Base-by-base conservation (phyloP, 2,113 vertebrate species). In the Daphoenositta chrysoptera region DNA sequence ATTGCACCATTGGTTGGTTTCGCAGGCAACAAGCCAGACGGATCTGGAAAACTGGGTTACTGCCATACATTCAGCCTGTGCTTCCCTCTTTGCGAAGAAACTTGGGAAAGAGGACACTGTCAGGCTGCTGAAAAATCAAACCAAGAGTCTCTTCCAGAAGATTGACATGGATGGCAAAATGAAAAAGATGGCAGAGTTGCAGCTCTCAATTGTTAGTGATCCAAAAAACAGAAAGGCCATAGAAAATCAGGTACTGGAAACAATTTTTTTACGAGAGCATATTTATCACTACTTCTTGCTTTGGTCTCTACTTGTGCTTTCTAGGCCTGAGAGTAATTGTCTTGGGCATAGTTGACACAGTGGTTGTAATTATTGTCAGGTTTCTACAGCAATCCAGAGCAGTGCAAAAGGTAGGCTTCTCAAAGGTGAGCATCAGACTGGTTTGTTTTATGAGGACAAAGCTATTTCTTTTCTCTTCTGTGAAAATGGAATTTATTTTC, bases 131-230 rank as follows among this genome's bases (percentile, higher is more conserved):
- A 98, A 98, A 91, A 99, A 96, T 95, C 99, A 99, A 97, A 98
- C 98, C 30, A 98, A 98, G 17, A 98, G 97, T 83, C 98, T 99
- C 11, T 98, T 99, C 54, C 99, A 99, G 98, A 99, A 99, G 98
- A 99, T 99, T 31, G 99, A 99, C 96, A 99, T 99, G 99, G 99
- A 99, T 53, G 98, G 99, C 92, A 99, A 99, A 97, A 99, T 99
- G 99, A 99, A 98, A 97, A 99, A 99, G 98, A 99, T 99, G 99
- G 99, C 99, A 0, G 99, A 99, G 95, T 90, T 99, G 65, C 99
- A 99, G 97, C 98, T 99, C 58, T 98, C 99, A 1, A 97, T 99
- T 54, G 99, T 99, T 94, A 97, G 95, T 0, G 98, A 99, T 96
- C 98, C 99, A 8, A 99, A 99, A 97, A 99, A 99, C 96, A 98